These are phyloP conservation scores for Columba guinea DNA, from an alignment of 2,797 vertebrate species.

Conservation along the genomic window DNA sequence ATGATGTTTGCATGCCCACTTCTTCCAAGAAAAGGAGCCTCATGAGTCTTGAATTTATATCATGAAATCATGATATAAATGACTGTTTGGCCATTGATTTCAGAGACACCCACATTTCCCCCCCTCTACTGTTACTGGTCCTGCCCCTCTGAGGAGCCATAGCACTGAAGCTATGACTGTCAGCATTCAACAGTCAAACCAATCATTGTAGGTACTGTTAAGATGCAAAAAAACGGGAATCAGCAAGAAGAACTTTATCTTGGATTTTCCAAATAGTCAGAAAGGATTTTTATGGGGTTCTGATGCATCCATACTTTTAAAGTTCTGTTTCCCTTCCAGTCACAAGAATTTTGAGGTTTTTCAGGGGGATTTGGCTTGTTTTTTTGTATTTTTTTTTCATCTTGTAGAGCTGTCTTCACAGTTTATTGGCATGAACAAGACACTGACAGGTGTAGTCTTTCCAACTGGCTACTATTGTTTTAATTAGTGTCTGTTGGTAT, in stretches of 20 bases:
- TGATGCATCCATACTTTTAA: neutral
- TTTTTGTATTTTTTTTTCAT: neutral
- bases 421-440: neutral
- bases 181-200: neutral
- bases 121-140: neutral
- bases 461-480: neutral
- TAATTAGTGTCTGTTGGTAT: neutral
- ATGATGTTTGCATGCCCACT: neutral
- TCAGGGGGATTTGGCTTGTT: accelerated
- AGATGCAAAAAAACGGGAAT: neutral
- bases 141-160: neutral
- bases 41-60: neutral
- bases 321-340: neutral
- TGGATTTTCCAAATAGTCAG: neutral
- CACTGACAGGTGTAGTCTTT: neutral
- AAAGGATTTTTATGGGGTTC: neutral
- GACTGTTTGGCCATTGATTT: neutral
- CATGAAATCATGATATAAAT: neutral
- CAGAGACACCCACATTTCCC: neutral
- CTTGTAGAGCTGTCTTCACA: neutral
- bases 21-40: neutral
- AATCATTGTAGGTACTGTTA: accelerated
- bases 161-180: neutral
- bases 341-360: neutral
- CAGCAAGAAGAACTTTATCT: neutral